phyloP scores from a whole-genome alignment of 1,140 invertebrate genomes.

The Cotesia typhae region DNA sequence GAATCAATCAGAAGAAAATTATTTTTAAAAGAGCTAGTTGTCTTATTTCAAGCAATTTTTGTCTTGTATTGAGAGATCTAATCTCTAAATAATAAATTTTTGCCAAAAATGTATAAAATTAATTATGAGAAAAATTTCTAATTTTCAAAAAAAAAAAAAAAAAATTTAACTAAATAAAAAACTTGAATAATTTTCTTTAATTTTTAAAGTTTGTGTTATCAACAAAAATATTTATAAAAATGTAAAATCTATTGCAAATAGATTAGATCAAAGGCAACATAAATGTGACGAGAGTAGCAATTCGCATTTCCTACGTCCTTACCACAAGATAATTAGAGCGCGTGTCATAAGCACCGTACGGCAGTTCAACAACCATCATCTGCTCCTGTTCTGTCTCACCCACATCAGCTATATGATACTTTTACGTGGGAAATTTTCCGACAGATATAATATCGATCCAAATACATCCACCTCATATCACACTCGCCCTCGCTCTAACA shows the following conservation, averaged over 20 bases:
- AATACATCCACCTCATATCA: background rate
- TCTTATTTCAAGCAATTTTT: too few species aligned
- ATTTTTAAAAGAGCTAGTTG: too few species aligned
- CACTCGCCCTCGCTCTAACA: background rate
- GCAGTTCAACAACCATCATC: background rate
- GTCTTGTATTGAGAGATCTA: too few species aligned
- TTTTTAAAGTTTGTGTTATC: too few species aligned
- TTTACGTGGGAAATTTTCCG: background rate
- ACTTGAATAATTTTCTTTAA: too few species aligned
- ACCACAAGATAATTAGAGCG: constrained; percentile 15
- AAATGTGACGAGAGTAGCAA: constrained; percentile 1
- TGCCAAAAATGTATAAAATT: too few species aligned
- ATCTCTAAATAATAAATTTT: too few species aligned
- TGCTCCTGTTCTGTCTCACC: constrained; percentile 3
- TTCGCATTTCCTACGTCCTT: constrained; percentile 10
- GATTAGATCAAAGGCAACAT: background rate
- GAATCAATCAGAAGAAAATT: too few species aligned
- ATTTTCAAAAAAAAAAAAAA: too few species aligned
- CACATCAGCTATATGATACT: constrained; percentile 1
- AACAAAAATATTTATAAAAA: background rate
- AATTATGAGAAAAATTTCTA: too few species aligned
- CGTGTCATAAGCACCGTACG: background rate
- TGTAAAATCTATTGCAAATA: background rate
- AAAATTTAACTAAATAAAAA: too few species aligned
- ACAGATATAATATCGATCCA: constrained; percentile 1